Conservation (phyloP, 2,113 vertebrate species). For the Malurus alboscapulatus region DNA sequence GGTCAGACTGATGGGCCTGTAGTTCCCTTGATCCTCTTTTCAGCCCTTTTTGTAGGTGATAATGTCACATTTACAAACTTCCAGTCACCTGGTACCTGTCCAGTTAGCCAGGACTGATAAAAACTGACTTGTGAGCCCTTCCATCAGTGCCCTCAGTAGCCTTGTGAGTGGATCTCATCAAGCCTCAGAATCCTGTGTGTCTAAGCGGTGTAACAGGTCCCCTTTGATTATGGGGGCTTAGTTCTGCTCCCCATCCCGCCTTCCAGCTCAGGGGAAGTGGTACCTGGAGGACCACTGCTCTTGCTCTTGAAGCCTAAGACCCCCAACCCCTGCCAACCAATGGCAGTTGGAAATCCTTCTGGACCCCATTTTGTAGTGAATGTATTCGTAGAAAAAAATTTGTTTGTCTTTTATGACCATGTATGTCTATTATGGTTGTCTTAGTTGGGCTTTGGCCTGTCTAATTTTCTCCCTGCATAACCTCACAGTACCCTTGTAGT, state of each 20-base stretch:
- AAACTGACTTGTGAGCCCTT: background rate
- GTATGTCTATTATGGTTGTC: no score
- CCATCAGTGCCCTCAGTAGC: background rate
- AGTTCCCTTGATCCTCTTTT: background rate
- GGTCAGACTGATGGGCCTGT: background rate
- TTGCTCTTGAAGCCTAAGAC: background rate
- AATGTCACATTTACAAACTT: background rate
- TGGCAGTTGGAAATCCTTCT: background rate
- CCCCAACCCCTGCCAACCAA: background rate
- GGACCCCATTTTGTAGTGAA: background rate
- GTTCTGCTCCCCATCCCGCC: background rate
- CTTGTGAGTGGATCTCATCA: background rate
- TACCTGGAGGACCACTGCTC: background rate
- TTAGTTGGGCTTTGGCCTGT: background rate
- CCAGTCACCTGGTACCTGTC: rapidly evolving
- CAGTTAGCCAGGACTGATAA: background rate
- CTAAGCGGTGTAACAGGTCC: background rate
- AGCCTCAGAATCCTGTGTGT: background rate
- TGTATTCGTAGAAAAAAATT: background rate
- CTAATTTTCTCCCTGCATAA: background rate
- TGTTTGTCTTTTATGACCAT: background rate
- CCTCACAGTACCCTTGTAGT: background rate
- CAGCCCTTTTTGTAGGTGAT: background rate
- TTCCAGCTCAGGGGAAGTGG: background rate
- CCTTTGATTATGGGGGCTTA: background rate